Base-by-base conservation (phyloP, 2,888 invertebrate genomes). In the Danaus chrysippus region DNA sequence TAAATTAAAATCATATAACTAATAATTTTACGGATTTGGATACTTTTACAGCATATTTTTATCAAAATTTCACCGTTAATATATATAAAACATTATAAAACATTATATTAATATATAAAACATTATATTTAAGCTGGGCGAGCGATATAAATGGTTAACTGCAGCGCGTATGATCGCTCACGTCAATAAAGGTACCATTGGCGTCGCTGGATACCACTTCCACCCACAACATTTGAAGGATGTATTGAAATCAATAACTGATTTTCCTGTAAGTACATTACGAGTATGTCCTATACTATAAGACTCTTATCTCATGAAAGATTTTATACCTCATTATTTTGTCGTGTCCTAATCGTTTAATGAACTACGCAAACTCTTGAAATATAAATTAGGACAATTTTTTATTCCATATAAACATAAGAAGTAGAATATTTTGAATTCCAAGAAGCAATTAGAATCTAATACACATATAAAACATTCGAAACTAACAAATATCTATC, bases 131-230 rank as follows among this genome's bases (percentile, higher is more conserved):
- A 1, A 90, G 89, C 69, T 83, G 54, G 81, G 81, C 6, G 71
- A 73, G 6, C 76, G 81, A 10, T 79, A 77, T 34, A 74, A 79
- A 59, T 90, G 91, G 90, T 69, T 87, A 66, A 91, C 89, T 0
- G 90, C 87, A 0, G 89, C 88, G 1, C 75, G 83, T 1, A 76
- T 82, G 0, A 72, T 90, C 1, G 75, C 74, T 5, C 73, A 76
- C 13, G 64, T 81, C 0, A 78, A 76, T 42, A 79, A 79, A 23
- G 86, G 83, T 10, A 75, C 79, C 43, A 71, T 88, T 3, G 91
- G 91, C 9, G 91, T 91, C 1, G 81, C 88, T 0, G 91, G 91
- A 12, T 91, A 74, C 68, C 91, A 91, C 72, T 87, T 91, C 73
- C 76, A 86, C 56, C 87, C 86, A 0, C 71, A 74, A 54, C 87